Conservation (phyloP, 2,888 invertebrate genomes). For the Didymodactylos carnosus region DNA sequence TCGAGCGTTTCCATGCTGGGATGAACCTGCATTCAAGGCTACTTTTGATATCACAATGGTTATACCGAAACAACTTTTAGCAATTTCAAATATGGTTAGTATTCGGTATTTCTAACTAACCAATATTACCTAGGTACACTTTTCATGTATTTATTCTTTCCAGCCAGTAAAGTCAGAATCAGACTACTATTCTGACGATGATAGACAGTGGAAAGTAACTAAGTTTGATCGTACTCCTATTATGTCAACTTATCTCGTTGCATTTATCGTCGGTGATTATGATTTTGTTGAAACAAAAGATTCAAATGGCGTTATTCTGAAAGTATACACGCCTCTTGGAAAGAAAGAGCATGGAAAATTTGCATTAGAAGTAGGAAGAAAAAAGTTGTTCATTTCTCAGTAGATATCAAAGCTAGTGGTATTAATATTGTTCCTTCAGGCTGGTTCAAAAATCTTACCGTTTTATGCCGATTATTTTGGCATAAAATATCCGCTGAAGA, state of each 20-base stretch:
- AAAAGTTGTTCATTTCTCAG: no score
- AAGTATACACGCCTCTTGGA: conserved; percentile 52
- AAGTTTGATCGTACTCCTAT: conserved; percentile 64
- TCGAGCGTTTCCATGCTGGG: conserved; percentile 70
- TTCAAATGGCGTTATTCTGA: conserved; percentile 50
- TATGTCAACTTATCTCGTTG: conserved; percentile 86
- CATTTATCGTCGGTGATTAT: conserved; percentile 78
- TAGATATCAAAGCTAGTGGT: no score
- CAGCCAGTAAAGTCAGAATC: conserved; percentile 22
- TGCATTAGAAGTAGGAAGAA: conserved; percentile 53
- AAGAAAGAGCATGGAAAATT: conserved; percentile 76
- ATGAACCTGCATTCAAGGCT: conserved; percentile 68
- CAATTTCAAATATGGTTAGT: conserved; percentile 65
- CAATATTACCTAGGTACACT: neutral
- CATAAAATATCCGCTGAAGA: conserved; percentile 78
- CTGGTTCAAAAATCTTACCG: conserved; percentile 65
- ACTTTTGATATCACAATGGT: conserved; percentile 61
- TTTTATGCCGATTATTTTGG: conserved; percentile 86
- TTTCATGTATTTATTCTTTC: neutral
- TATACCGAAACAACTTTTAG: conserved; percentile 56
- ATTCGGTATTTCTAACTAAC: neutral
- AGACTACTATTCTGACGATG: conserved; percentile 20
- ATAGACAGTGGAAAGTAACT: conserved; percentile 39
- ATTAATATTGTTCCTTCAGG: no score
- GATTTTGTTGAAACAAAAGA: conserved; percentile 70